phyloP scores from a whole-genome alignment of 92 coral and sea anemone genomes.

The Porites rus region DNA sequence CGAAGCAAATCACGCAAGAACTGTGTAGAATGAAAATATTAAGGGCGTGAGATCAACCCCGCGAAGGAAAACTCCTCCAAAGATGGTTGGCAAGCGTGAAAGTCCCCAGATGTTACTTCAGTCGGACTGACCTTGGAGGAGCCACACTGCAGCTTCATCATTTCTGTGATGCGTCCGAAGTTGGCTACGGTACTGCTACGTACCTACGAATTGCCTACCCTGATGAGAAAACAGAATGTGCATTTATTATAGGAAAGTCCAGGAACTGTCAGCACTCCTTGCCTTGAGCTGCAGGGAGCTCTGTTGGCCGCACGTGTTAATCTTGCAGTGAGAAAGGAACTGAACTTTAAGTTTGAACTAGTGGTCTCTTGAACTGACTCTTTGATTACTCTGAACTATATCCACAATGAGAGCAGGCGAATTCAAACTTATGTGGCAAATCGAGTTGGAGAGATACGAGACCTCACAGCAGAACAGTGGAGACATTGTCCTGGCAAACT shows the following conservation, averaged over 20 bases:
- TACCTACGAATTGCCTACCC: conserved; percentile 66
- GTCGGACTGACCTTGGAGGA: conserved; percentile 33
- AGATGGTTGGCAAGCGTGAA: conserved; percentile 36
- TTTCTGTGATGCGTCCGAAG: conserved; percentile 59
- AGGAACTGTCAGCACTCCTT: conserved; percentile 63
- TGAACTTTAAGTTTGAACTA: conserved; percentile 49
- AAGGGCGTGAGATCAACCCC: conserved; percentile 52
- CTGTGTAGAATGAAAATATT: conserved; percentile 50
- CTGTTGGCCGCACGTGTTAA: conserved; percentile 64
- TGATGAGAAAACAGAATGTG: conserved; percentile 54
- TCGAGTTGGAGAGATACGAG: conserved; percentile 67
- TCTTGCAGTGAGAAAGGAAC: conserved; percentile 45
- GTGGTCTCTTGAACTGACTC: conserved; percentile 66
- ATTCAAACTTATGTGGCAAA: conserved; percentile 67
- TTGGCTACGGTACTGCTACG: conserved; percentile 65
- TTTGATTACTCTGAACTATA: conserved; percentile 67
- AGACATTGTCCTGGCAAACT: conserved; percentile 73
- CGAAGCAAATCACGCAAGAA: conserved; percentile 64
- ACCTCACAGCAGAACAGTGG: conserved; percentile 65
- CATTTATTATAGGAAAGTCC: conserved; percentile 73
- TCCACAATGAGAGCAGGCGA: conserved; percentile 5
- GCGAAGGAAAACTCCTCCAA: conserved; percentile 42
- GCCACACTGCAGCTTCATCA: conserved; percentile 58
- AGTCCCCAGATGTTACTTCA: conserved; percentile 48
- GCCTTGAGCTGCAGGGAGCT: conserved; percentile 80